These are phyloP conservation scores for Cantharis flavilabris DNA, from an alignment of 2,888 invertebrate genomes.

Conservation along the genomic window DNA sequence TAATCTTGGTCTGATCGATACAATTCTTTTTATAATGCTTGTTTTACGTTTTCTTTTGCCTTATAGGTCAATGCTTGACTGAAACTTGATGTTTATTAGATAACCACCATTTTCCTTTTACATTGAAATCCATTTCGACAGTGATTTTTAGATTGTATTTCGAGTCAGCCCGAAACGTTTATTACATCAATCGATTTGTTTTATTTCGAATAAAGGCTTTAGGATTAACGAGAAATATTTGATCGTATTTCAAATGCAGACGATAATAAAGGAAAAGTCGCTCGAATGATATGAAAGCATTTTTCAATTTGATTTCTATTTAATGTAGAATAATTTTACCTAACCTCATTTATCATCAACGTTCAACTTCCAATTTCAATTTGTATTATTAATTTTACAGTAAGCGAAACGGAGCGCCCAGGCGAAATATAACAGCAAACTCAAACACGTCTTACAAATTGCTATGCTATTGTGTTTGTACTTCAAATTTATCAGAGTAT, in stretches of 20 bases:
- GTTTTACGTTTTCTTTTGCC: slow-evolving; percentile 12
- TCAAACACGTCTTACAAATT: slow-evolving; percentile 15
- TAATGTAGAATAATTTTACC: slow-evolving; percentile 7
- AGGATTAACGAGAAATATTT: slow-evolving; percentile 1
- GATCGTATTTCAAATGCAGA: background rate
- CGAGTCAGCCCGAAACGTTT: background rate
- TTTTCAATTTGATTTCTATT: slow-evolving; percentile 9
- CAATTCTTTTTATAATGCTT: slow-evolving; percentile 15
- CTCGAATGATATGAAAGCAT: background rate
- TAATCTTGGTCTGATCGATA: slow-evolving; percentile 22
- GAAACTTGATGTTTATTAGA: background rate
- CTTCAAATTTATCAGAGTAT: slow-evolving; percentile 10
- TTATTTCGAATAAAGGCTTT: background rate
- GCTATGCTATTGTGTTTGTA: slow-evolving; percentile 12
- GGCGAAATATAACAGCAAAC: slow-evolving; percentile 3
- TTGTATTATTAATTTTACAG: slow-evolving; percentile 15
- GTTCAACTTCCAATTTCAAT: slow-evolving; percentile 11
- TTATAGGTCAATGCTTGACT: slow-evolving; percentile 2
- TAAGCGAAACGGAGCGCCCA: slow-evolving; percentile 6
- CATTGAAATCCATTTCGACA: background rate
- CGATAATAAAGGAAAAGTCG: background rate
- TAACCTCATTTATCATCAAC: slow-evolving; percentile 16
- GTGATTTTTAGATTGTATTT: background rate
- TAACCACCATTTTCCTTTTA: background rate
- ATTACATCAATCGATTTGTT: background rate